A percentile compares a stretch with the other conserved stretches of the same genome.
phyloP scores from a whole-genome alignment of 2,797 vertebrate genomes.

The Arvicola amphibius region DNA sequence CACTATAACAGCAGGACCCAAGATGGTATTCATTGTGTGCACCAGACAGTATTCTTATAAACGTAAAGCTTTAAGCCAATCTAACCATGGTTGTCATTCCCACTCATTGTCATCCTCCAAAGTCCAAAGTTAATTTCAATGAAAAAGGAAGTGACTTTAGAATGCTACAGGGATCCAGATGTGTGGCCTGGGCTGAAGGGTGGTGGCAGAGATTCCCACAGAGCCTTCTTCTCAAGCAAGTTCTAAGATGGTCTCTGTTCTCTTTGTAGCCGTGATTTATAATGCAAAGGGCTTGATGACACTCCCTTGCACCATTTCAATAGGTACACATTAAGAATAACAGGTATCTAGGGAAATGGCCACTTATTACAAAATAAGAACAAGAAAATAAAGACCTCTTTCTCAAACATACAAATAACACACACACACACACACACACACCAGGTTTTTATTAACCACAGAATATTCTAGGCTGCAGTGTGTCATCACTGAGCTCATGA shows the following conservation, averaged over 20 bases:
- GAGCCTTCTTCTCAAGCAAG: not conserved
- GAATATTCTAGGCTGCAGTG: not conserved
- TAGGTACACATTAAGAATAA: not conserved
- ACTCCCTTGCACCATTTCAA: not conserved
- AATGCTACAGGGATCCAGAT: fast-evolving
- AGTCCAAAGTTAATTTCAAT: conserved; percentile 6
- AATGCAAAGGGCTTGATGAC: not conserved
- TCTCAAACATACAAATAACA: not conserved
- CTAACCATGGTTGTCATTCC: not conserved
- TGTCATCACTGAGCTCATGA: not conserved
- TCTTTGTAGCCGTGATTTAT: not conserved
- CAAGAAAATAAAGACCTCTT: not conserved
- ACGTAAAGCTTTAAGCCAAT: not conserved
- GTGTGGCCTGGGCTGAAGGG: not conserved
- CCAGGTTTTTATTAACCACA: not conserved
- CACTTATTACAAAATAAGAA: not conserved
- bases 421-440: not conserved
- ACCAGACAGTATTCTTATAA: not conserved
- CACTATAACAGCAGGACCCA: not conserved
- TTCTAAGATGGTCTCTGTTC: not conserved
- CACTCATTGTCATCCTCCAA: not conserved
- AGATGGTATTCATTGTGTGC: not conserved
- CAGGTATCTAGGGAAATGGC: not conserved
- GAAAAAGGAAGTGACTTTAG: not conserved
- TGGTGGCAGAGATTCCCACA: not conserved